phyloP scores from a whole-genome alignment of 2,797 vertebrate genomes.

The Sebastes variabilis region DNA sequence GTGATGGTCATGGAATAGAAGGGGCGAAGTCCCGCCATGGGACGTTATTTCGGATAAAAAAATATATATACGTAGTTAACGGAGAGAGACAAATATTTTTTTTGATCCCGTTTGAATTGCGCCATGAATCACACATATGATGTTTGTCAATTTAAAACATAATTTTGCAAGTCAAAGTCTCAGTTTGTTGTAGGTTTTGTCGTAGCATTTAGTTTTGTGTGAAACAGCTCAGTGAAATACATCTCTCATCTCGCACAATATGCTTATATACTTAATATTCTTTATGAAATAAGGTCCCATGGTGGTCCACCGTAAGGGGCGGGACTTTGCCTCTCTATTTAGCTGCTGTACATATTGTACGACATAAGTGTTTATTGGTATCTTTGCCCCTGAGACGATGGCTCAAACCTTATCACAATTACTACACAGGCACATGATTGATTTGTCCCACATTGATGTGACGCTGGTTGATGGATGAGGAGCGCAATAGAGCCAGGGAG shows the following conservation, averaged over 20 bases:
- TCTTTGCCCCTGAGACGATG: conserved; percentile 5
- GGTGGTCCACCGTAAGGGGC: background rate
- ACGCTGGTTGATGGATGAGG: conserved; percentile 94
- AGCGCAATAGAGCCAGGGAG: conserved; percentile 28
- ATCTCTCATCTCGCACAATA: background rate
- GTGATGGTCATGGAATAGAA: background rate
- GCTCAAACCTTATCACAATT: conserved; percentile 58
- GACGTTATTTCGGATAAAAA: background rate
- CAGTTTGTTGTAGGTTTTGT: background rate
- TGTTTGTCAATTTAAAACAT: background rate
- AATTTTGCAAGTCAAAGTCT: background rate
- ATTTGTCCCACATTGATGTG: conserved; percentile 99
- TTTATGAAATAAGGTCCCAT: background rate
- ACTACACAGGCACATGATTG: conserved; percentile 96
- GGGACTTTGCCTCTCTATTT: background rate
- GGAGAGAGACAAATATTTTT: background rate
- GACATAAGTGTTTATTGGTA: background rate
- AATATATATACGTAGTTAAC: background rate
- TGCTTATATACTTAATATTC: no score
- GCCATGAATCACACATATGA: background rate
- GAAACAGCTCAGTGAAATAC: background rate
- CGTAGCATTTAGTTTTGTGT: background rate
- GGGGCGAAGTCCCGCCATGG: background rate
- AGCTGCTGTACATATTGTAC: background rate
- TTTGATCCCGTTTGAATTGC: no score